These are phyloP conservation scores for Acleris sparsana DNA, from an alignment of 2,888 invertebrate species.

Conservation along the genomic window DNA sequence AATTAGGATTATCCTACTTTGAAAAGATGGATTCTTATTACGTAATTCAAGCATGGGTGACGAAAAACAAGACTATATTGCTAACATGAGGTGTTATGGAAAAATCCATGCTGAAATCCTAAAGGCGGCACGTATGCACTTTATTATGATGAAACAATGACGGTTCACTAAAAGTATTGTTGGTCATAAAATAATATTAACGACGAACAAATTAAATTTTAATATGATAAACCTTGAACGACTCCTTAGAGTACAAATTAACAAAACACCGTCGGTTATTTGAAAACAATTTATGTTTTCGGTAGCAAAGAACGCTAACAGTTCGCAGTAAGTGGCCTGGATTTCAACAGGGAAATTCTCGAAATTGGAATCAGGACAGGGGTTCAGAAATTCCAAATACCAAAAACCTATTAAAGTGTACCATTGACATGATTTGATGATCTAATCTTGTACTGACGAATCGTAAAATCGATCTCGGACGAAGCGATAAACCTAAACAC, in stretches of 20 bases:
- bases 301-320: conserved; percentile 21
- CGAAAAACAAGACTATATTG: too few species aligned
- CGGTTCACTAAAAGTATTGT: background rate
- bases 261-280: conserved; percentile 17
- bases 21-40: too few species aligned
- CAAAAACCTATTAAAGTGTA: background rate
- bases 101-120: background rate
- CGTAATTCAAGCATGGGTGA: too few species aligned
- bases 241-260: conserved; percentile 1
- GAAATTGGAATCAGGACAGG: conserved; percentile 25
- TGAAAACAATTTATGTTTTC: conserved; percentile 27
- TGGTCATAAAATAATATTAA: too few species aligned
- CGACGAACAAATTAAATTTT: background rate
- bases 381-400: background rate
- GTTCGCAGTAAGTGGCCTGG: conserved; percentile 12
- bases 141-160: background rate
- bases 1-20: too few species aligned
- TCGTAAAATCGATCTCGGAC: conserved; percentile 2
- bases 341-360: conserved; percentile 24
- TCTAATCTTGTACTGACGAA: conserved; percentile 2
- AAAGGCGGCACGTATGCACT: background rate
- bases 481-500: background rate
- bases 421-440: conserved; percentile 9
- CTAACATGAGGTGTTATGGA: too few species aligned
- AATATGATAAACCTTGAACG: background rate